Conservation (phyloP, 2,113 vertebrate species). For the Rhinichthys klamathensis region DNA sequence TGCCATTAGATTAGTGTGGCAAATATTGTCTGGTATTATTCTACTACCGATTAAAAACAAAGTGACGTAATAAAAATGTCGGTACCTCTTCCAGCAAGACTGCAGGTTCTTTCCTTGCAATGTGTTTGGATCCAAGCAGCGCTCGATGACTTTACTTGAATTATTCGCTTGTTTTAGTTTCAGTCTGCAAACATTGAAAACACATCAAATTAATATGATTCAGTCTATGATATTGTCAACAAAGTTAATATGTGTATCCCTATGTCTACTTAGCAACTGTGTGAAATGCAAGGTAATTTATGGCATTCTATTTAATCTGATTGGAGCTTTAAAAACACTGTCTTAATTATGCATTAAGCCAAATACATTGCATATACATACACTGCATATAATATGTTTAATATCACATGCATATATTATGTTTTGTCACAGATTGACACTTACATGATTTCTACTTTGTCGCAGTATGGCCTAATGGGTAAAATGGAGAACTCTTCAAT, state of each 20-base stretch:
- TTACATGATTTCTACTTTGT: constrained; percentile 69
- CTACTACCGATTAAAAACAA: not conserved
- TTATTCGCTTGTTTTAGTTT: constrained; percentile 44
- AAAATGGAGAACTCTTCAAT: constrained; percentile 68
- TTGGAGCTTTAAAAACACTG: not conserved
- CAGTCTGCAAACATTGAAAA: constrained; percentile 62
- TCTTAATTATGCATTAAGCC: not conserved
- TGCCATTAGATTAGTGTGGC: not conserved
- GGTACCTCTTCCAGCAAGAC: constrained; percentile 74
- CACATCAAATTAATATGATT: not conserved
- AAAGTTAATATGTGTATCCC: not conserved
- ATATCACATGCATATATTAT: no score
- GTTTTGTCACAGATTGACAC: constrained; percentile 33
- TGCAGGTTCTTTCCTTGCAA: constrained; percentile 56
- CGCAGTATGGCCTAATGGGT: constrained; percentile 59
- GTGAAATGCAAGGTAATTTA: not conserved
- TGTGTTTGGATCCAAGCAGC: constrained; percentile 62
- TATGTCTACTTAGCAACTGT: not conserved
- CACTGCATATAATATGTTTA: no score
- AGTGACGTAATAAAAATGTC: not conserved
- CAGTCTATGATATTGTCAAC: not conserved
- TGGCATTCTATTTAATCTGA: not conserved
- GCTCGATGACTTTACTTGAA: not conserved
- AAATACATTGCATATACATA: no score
- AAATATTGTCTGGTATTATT: not conserved